These are phyloP conservation scores for Trematomus bernacchii DNA, from an alignment of 2,797 vertebrate genomes.

Conservation along the genomic window DNA sequence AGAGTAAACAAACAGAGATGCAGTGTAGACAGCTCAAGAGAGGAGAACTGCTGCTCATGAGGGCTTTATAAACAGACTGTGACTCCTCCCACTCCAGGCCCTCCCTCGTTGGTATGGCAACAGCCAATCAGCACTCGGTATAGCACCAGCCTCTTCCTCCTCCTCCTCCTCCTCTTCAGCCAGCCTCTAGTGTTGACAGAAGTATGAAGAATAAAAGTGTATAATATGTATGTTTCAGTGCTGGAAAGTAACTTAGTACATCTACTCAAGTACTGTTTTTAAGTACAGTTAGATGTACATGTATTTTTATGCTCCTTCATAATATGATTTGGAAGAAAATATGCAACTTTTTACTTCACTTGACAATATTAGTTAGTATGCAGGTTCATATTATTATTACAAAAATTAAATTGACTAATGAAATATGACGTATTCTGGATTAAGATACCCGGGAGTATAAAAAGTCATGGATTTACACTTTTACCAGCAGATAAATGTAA, in stretches of 20 bases:
- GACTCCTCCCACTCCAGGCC: slow-evolving; percentile 78
- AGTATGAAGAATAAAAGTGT: slow-evolving; percentile 48
- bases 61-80: slow-evolving; percentile 79
- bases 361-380: too few relatives aligned
- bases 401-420: too few relatives aligned
- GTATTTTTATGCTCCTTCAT: too few relatives aligned
- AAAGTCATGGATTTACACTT: too few relatives aligned
- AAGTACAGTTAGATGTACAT: too few relatives aligned
- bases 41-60: slow-evolving; percentile 74
- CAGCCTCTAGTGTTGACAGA: slow-evolving; percentile 69
- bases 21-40: slow-evolving; percentile 54
- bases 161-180: slow-evolving; percentile 53
- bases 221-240: slow-evolving; percentile 23
- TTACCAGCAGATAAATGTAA: too few relatives aligned
- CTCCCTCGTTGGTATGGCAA: slow-evolving; percentile 85
- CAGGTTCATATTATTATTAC: too few relatives aligned
- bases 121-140: slow-evolving; percentile 73
- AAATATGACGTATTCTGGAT: too few relatives aligned
- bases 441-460: too few relatives aligned
- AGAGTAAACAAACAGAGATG: slow-evolving; percentile 32
- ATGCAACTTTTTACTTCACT: too few relatives aligned
- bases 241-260: slow-evolving; percentile 3
- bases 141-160: slow-evolving; percentile 58
- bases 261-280: too few relatives aligned
- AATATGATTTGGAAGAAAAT: too few relatives aligned